phyloP scores from a whole-genome alignment of 2,113 vertebrate genomes.

The Talpa occidentalis region DNA sequence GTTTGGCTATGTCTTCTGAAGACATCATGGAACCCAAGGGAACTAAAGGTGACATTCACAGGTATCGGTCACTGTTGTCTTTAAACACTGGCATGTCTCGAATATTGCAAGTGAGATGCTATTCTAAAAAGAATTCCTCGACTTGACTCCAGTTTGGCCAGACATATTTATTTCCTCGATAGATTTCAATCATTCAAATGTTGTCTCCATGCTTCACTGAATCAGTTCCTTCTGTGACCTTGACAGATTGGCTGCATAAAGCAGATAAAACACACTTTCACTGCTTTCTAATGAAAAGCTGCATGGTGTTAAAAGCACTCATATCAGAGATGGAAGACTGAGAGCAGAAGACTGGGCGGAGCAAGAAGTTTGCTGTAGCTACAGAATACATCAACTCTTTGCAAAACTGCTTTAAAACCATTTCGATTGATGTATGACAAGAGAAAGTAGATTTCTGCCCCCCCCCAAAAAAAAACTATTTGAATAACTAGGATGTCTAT shows the following conservation, averaged over 20 bases:
- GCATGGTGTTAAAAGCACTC: neutral
- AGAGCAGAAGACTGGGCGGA: neutral
- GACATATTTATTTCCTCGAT: conserved; percentile 74
- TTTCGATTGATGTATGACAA: neutral
- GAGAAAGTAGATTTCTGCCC: neutral
- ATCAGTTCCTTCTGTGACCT: conserved; percentile 76
- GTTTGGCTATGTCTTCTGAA: neutral
- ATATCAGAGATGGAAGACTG: neutral
- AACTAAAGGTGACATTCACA: conserved; percentile 56
- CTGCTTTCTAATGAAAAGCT: neutral
- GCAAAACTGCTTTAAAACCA: neutral
- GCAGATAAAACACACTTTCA: neutral
- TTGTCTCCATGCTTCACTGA: conserved; percentile 75
- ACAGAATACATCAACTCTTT: neutral
- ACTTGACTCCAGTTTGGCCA: conserved; percentile 58
- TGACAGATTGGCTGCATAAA: conserved; percentile 42
- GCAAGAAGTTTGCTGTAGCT: neutral
- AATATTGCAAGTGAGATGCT: conserved; percentile 13
- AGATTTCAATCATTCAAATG: conserved; percentile 72
- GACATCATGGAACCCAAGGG: neutral
- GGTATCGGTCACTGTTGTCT: conserved; percentile 50
- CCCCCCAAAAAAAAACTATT: neutral
- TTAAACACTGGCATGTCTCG: conserved; percentile 55
- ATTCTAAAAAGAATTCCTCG: conserved; percentile 57
- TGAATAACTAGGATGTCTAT: neutral